Base-by-base conservation (phyloP, 2,113 vertebrate species). In the Cygnus buccinator region DNA sequence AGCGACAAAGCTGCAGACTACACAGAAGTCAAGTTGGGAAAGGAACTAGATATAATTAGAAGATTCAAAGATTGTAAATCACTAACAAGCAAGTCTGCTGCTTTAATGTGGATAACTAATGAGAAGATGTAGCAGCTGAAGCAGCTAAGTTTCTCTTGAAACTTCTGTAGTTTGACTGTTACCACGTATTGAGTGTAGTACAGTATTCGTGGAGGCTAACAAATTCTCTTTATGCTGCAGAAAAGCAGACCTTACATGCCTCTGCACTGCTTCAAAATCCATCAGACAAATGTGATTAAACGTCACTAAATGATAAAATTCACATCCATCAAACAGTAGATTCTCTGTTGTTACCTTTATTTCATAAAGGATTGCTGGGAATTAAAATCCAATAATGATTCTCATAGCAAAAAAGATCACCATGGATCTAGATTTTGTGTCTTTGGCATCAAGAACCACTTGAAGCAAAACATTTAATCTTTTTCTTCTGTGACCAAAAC, bases 401-500 rank as follows among this genome's bases (percentile, higher is more conserved):
- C 83, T 84, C 39, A 75, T 7, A 17, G 66, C 87, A 95, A 91
- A 62, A 33, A 93, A 87, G 87, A 95, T 93, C 89, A 94, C 84
- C 77, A 29, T 2, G 54, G 87, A 94, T 95, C 93, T 89, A 90
- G 74, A 95, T 89, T 96, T 74, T 89, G 4, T 76, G 57, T 41
- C 75, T 75, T 59, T 33, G 63, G 35, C 79, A 92, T 41, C 84
- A 95, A 92, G 96, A 97, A 95, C 84, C 70, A 89, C 84, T 57
- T 91, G 66, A 92, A 89, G 91, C 84, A 79, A 93, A 25, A 21
- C 65, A 89, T 82, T 95, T 95, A 37, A 92, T 92, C 77, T 75
- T 94, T 84, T 89, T 82, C 66, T 95, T 87, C 87, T 58, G 65
- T 68, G 84, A 97, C 91, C 91, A 93, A 95, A 96, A 91, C 62